Evolutionary conservation across 2,888 invertebrate species (phyloP).

Genomic region (Calliphora vomitoria): DNA sequence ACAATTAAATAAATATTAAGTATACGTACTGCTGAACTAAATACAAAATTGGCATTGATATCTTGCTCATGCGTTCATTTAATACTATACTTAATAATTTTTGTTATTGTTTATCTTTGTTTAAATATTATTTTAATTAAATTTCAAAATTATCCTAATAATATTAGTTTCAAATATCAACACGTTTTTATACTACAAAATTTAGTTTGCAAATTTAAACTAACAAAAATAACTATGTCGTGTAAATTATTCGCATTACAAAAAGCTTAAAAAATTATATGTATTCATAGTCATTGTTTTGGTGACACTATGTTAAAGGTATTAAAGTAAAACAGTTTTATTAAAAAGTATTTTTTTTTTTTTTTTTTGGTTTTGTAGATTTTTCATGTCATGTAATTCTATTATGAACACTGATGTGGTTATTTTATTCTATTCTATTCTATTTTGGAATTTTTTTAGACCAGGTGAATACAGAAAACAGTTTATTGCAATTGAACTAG

Average conservation of each 20-base stretch:
- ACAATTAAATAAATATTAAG: conserved; percentile 52
- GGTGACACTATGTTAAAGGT: not conserved
- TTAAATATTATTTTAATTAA: not conserved
- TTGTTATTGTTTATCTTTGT: not conserved
- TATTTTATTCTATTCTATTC: not conserved
- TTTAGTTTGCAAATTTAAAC: conserved; percentile 12
- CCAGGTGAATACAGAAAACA: no score
- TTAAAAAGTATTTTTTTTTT: conserved; percentile 13
- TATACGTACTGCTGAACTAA: conserved; percentile 11
- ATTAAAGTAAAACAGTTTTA: not conserved
- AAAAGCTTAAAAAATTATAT: not conserved
- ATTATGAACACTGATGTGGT: not conserved
- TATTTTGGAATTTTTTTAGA: no score
- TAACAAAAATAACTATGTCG: not conserved
- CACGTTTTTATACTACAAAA: not conserved
- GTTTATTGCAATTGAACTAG: no score
- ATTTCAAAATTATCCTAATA: conserved; percentile 18
- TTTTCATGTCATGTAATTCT: conserved; percentile 46
- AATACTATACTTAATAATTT: no score
- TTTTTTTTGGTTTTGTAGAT: no score
- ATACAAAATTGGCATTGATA: not conserved
- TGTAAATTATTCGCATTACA: not conserved
- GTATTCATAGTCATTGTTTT: not conserved
- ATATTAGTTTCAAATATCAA: not conserved
- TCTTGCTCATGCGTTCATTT: conserved; percentile 5